These are phyloP conservation scores for Amphipoea lucens DNA, from an alignment of 2,888 invertebrate species.

Conservation along the genomic window DNA sequence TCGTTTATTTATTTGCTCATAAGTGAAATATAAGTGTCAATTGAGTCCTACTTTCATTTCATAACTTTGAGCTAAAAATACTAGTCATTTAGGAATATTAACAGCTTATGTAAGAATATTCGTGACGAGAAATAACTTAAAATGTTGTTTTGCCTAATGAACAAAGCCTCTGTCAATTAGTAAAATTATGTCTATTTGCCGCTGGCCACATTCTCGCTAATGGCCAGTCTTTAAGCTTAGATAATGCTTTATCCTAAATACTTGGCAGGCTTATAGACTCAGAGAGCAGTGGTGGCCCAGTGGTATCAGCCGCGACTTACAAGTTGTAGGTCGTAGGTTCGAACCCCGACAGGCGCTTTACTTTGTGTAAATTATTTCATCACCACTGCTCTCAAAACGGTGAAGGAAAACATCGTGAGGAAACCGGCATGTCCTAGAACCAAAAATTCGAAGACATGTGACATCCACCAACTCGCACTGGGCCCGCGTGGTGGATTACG, in stretches of 20 bases:
- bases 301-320: too few species aligned
- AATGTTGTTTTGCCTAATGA: slow-evolving; percentile 6
- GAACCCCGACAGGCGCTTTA: too few species aligned
- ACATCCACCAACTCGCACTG: too few species aligned
- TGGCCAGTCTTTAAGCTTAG: slow-evolving; percentile 11
- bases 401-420: too few species aligned
- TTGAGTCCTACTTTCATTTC: slow-evolving; percentile 28
- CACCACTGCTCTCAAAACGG: too few species aligned
- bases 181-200: background rate
- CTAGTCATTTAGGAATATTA: slow-evolving; percentile 8
- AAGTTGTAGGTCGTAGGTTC: too few species aligned
- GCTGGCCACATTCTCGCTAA: slow-evolving; percentile 13
- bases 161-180: slow-evolving; percentile 27
- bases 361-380: too few species aligned
- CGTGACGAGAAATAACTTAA: background rate
- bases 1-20: background rate
- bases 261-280: too few species aligned
- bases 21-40: background rate
- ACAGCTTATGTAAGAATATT: slow-evolving; percentile 16
- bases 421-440: too few species aligned
- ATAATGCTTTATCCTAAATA: slow-evolving; percentile 2
- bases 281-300: too few species aligned
- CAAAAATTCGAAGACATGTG: too few species aligned
- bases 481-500: too few species aligned
- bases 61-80: slow-evolving; percentile 1